These are phyloP conservation scores for Leptinotarsa rubiginosa DNA, from an alignment of 2,888 invertebrate species.

Conservation along the genomic window DNA sequence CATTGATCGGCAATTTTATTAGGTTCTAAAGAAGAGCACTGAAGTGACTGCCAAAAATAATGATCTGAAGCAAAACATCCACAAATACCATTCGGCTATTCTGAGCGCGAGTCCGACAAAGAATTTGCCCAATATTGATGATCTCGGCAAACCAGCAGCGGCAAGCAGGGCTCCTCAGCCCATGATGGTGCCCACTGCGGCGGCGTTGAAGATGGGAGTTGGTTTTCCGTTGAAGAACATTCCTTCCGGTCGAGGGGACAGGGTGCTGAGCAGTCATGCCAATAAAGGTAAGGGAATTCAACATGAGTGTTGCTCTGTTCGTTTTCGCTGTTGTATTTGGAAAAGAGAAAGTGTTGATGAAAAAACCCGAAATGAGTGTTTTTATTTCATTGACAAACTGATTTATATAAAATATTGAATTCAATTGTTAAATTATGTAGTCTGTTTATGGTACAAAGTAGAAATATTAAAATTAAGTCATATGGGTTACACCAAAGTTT, in stretches of 20 bases:
- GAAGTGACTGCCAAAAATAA: conserved; percentile 74
- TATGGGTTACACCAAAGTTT: too few relatives aligned
- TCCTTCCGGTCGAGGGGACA: conserved; percentile 75
- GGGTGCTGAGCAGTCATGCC: conserved; percentile 72
- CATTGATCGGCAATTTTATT: conserved; percentile 37
- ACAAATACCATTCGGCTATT: conserved; percentile 74
- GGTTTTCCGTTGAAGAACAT: conserved; percentile 83
- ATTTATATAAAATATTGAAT: too few relatives aligned
- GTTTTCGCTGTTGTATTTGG: too few relatives aligned
- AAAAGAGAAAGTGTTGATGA: too few relatives aligned
- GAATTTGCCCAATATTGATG: conserved; percentile 71
- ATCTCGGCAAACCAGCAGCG: conserved; percentile 65
- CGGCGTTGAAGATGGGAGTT: conserved; percentile 87
- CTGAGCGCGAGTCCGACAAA: conserved; percentile 73
- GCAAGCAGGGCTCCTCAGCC: conserved; percentile 63
- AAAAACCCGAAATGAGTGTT: too few relatives aligned
- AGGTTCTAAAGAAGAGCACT: conserved; percentile 73
- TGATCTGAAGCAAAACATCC: conserved; percentile 72
- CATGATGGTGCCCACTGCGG: conserved; percentile 83
- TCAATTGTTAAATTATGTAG: too few relatives aligned
- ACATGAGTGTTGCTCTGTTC: too few relatives aligned
- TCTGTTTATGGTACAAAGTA: too few relatives aligned
- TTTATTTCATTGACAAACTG: too few relatives aligned
- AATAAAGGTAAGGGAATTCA: conserved; percentile 67
- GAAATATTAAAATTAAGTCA: too few relatives aligned